phyloP scores from a whole-genome alignment of 2,797 vertebrate species.

The Rhinella marina region DNA sequence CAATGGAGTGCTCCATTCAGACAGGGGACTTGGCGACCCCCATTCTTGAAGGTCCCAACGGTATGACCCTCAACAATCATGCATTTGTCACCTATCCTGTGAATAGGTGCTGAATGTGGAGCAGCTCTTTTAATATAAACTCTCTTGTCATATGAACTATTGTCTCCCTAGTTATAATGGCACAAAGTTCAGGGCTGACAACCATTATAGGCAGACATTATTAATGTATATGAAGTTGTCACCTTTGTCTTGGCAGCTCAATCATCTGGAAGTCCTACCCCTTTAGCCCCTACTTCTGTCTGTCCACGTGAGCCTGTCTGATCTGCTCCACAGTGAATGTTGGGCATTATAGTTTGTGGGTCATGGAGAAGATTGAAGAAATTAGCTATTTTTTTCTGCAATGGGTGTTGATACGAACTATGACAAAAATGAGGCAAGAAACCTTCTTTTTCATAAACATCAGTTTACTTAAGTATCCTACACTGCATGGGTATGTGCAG shows the following conservation, averaged over 20 bases:
- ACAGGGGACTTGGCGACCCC: too few relatives aligned
- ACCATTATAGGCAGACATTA: neutral
- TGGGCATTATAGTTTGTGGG: neutral
- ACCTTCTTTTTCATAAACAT: neutral
- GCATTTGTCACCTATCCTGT: too few relatives aligned
- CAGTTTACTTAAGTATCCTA: neutral
- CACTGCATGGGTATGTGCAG: constrained; percentile 4
- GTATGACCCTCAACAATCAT: too few relatives aligned
- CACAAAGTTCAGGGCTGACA: neutral
- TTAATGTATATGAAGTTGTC: neutral
- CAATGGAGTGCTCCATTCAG: too few relatives aligned
- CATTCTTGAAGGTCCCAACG: too few relatives aligned
- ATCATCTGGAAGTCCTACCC: neutral
- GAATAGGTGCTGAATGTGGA: too few relatives aligned
- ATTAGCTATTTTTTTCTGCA: neutral
- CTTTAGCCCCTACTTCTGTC: neutral
- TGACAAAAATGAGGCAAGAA: neutral
- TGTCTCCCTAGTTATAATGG: neutral
- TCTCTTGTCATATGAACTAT: neutral
- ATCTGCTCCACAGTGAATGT: neutral
- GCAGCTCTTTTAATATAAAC: neutral
- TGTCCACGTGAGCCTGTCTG: neutral
- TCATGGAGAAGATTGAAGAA: neutral
- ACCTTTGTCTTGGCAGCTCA: neutral
- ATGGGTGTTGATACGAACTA: neutral